These are phyloP conservation scores for Matsumyia berberina DNA, from an alignment of 2,888 invertebrate genomes.

Conservation along the genomic window DNA sequence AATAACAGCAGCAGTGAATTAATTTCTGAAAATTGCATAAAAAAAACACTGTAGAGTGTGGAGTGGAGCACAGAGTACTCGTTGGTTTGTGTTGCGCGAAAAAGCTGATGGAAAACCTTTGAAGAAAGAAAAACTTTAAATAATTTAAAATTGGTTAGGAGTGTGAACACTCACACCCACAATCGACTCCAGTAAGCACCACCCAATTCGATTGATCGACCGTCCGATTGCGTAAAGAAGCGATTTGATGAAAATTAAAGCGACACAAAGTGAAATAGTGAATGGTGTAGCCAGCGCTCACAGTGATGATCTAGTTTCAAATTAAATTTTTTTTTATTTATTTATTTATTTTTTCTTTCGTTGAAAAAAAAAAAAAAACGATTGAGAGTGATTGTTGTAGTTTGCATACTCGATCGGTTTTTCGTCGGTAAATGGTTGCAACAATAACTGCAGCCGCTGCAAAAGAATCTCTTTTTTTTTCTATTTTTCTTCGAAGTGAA, in stretches of 20 bases:
- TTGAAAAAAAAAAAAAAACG: too few relatives aligned
- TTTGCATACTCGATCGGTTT: slow-evolving; percentile 58
- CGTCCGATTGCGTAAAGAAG: slow-evolving; percentile 72
- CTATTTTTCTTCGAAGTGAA: background rate
- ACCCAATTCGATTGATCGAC: slow-evolving; percentile 29
- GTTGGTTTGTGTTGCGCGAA: slow-evolving; percentile 17
- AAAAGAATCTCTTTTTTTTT: slow-evolving; percentile 13
- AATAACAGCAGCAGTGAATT: background rate
- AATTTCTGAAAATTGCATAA: background rate
- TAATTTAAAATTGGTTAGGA: slow-evolving; percentile 32
- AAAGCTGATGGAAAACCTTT: slow-evolving; percentile 27
- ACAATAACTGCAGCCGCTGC: slow-evolving; percentile 38
- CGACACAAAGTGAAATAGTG: slow-evolving; percentile 71
- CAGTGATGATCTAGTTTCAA: slow-evolving; percentile 73
- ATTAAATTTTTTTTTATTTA: slow-evolving; percentile 34
- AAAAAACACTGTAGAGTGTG: slow-evolving; percentile 1
- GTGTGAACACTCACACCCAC: slow-evolving; percentile 38
- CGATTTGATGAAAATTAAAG: slow-evolving; percentile 73
- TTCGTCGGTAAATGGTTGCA: slow-evolving; percentile 19
- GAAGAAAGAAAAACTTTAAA: slow-evolving; percentile 24
- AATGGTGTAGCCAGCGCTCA: slow-evolving; percentile 60
- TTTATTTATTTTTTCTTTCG: slow-evolving; percentile 36
- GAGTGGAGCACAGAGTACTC: background rate
- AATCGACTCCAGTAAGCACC: slow-evolving; percentile 2
- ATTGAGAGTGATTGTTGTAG: slow-evolving; percentile 39